These are phyloP conservation scores for Puntigrus tetrazona DNA, from an alignment of 2,113 vertebrate species.

Conservation along the genomic window DNA sequence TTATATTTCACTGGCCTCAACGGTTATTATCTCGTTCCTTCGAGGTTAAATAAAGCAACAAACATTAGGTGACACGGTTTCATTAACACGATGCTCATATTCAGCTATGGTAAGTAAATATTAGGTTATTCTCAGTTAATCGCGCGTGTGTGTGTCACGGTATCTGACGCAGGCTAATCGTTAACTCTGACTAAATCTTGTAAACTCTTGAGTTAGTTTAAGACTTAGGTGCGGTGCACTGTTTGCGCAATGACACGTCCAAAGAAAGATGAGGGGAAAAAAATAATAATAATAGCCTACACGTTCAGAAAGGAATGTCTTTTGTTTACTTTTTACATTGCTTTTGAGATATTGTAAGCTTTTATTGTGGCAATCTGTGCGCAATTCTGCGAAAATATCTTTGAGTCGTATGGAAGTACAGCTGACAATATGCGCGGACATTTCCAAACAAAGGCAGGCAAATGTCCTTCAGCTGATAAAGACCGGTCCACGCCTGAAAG, in stretches of 20 bases:
- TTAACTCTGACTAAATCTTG: conserved; percentile 41
- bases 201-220: conserved; percentile 42
- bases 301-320: background rate
- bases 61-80: background rate
- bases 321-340: background rate
- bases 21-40: background rate
- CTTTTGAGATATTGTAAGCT: background rate
- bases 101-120: background rate
- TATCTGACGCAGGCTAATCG: conserved; percentile 32
- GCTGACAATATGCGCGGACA: background rate
- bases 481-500: conserved; percentile 45
- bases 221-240: conserved; percentile 42
- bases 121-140: conserved; percentile 1
- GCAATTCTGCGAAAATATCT: background rate
- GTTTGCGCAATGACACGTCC: conserved; percentile 44
- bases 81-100: background rate
- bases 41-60: background rate
- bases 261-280: background rate
- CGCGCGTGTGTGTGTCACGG: background rate
- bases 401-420: background rate
- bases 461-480: conserved; percentile 36
- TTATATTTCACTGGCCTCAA: background rate
- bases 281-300: background rate
- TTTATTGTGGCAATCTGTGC: background rate
- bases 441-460: conserved; percentile 17